Percentiles rank a stretch among this genome's conserved stretches.
phyloP scores from a whole-genome alignment of 2,113 vertebrate species.

The Lasiurus cinereus region DNA sequence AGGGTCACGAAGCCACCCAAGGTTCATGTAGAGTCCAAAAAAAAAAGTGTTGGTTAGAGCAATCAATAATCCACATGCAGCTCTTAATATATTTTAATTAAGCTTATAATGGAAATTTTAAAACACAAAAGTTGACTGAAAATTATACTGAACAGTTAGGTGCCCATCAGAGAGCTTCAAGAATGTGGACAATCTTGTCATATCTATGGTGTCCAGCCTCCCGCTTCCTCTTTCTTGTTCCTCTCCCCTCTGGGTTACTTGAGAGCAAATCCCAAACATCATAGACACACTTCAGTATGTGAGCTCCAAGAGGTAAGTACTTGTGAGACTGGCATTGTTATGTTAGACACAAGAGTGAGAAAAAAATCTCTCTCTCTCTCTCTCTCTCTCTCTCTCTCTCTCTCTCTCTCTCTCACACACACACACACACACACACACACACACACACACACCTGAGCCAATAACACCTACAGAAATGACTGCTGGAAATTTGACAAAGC shows the following conservation, averaged over 20 bases:
- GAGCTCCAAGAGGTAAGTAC: not conserved
- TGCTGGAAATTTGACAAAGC: not conserved
- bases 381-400: no score
- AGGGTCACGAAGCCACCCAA: not conserved
- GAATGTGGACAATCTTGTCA: not conserved
- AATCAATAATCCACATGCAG: not conserved
- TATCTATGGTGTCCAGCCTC: not conserved
- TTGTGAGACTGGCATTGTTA: not conserved
- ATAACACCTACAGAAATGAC: not conserved
- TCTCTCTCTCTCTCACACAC: no score
- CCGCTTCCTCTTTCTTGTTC: not conserved
- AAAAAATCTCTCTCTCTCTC: not conserved
- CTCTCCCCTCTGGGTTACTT: constrained; percentile 43
- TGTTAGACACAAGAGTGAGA: not conserved
- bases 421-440: no score
- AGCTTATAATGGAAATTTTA: not conserved
- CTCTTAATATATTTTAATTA: not conserved
- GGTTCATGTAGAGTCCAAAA: not conserved
- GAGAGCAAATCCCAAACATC: constrained; percentile 9
- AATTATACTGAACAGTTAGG: not conserved
- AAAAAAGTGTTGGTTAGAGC: not conserved
- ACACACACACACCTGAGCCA: not conserved
- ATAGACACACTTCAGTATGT: not conserved
- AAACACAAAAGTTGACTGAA: not conserved
- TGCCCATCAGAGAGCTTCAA: not conserved